Conservation (phyloP, 92 coral and sea anemone species). For the Epizoanthus illoricatus region DNA sequence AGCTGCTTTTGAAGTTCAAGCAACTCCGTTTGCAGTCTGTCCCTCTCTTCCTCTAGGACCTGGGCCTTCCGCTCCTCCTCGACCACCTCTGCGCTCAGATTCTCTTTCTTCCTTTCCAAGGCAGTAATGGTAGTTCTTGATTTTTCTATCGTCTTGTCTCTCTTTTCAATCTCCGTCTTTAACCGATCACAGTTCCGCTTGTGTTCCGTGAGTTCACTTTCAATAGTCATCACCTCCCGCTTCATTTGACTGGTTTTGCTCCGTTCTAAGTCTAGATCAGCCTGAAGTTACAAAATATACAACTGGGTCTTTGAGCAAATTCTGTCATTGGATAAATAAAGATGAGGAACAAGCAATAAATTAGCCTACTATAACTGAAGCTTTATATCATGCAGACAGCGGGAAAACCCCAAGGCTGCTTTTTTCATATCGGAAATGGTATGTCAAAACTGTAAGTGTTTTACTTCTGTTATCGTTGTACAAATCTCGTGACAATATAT, state of each 20-base stretch:
- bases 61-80: slow-evolving; percentile 72
- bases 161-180: slow-evolving; percentile 74
- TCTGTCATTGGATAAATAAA: no score
- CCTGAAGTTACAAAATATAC: slow-evolving; percentile 2
- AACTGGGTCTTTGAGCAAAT: no score
- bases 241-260: slow-evolving; percentile 59
- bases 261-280: slow-evolving; percentile 78
- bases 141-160: slow-evolving; percentile 85
- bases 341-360: no score
- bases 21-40: slow-evolving; percentile 77
- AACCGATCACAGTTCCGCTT: slow-evolving; percentile 75
- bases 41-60: slow-evolving; percentile 80
- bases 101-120: slow-evolving; percentile 79
- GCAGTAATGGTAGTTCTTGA: slow-evolving; percentile 69
- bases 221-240: slow-evolving; percentile 68
- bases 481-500: no score
- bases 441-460: no score
- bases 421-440: no score
- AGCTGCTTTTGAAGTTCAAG: slow-evolving; percentile 74
- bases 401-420: no score
- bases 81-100: slow-evolving; percentile 74
- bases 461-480: no score
- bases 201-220: slow-evolving; percentile 75
- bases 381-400: no score
- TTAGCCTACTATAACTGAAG: no score